These are phyloP conservation scores for Etheostoma cragini DNA, from an alignment of 2,113 vertebrate genomes.

Conservation along the genomic window DNA sequence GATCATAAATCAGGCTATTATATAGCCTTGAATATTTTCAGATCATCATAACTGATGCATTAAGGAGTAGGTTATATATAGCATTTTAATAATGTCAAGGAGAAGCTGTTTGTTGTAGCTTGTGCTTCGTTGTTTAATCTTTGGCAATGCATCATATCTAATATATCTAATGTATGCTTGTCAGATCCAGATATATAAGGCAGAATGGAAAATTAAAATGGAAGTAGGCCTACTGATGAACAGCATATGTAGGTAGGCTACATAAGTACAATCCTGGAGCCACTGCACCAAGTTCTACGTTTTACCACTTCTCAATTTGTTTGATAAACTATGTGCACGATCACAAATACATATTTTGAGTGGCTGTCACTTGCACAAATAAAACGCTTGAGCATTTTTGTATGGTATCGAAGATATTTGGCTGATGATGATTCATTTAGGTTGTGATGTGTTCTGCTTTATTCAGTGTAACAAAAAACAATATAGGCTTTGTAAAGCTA, in stretches of 20 bases:
- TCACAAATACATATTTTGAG: background rate
- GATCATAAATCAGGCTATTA: background rate
- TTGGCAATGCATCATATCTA: background rate
- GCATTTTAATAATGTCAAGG: background rate
- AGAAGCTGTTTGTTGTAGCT: no score
- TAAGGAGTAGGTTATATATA: no score
- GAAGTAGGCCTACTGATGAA: background rate
- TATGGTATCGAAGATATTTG: background rate
- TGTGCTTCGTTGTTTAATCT: background rate
- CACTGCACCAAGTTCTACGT: background rate
- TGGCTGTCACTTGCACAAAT: background rate
- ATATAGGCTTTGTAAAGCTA: background rate
- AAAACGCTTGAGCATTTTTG: background rate
- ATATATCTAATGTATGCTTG: background rate
- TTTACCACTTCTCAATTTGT: background rate
- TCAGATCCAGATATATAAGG: background rate
- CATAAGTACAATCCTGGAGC: background rate
- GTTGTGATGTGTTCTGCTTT: background rate
- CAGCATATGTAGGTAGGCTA: background rate
- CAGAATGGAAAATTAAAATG: background rate
- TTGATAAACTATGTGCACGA: background rate
- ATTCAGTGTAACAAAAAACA: conserved; percentile 16
- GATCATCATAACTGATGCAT: background rate
- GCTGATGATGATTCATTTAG: background rate
- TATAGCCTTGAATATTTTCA: background rate